Base-by-base conservation (phyloP, 2,113 vertebrate genomes). In the Pleuronectes platessa region DNA sequence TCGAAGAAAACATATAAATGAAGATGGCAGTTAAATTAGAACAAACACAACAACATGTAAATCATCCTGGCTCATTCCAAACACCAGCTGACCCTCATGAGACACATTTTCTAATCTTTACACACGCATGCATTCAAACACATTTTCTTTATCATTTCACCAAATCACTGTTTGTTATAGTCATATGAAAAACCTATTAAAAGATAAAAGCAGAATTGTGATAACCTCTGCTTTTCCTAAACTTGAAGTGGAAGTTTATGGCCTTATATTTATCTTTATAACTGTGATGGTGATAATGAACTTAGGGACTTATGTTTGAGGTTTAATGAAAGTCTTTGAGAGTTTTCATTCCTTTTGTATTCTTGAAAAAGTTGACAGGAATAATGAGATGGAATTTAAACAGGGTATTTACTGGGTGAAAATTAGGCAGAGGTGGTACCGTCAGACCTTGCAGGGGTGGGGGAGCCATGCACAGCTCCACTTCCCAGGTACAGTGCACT, bases 91-190 rank as follows among this genome's bases (percentile, higher is more conserved):
- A 58, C 18, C 21, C 47, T 66, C 26, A 61, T 59, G 23, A 73
- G 17, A 76, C 37, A 76, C 45, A 23, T 24, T 23, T 60, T 71
- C 12, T 54, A 2, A 12, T 63, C 42, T 76, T 75, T 68, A 76
- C 68, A 65, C 58, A 23, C 42, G 56, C 17, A 21, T 42, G 51
- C 4, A 70, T 56, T 54, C 9, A 40, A 45, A 60, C 24, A 61
- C 6, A 40, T 58, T 23, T 17, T 26, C 42, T 3, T 40, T 8
- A 69, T 27, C 53, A 24, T 12, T 21, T 74, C 14, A 58, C 11
- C 21, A 2, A 42, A 21, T 65, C 37, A 31, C 3, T 51, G 23
- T n/a, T 66, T 9, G 27, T 49, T 58, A 42, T 59, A 9, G 42
- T 37, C 2, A 51, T 20, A 40, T 9, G 8, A 69, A 59, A 70